Conservation (phyloP, 2,888 invertebrate genomes). For the Drosophila picticornis region DNA sequence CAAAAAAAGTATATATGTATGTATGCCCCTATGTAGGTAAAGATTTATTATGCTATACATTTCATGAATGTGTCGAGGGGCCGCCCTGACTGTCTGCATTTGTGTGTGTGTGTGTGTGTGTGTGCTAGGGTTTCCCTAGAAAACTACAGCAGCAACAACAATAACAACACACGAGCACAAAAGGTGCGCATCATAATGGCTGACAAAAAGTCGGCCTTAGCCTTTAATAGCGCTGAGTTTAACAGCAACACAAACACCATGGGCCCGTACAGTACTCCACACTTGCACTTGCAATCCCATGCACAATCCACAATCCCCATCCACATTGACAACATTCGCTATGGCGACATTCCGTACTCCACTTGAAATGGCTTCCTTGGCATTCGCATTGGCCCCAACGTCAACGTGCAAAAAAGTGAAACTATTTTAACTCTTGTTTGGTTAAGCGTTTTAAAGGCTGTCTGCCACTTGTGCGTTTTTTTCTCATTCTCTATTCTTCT, state of each 20-base stretch:
- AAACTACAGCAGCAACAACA: constrained; percentile 59
- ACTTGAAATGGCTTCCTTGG: constrained; percentile 66
- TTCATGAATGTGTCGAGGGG: constrained; percentile 74
- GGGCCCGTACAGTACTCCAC: constrained; percentile 48
- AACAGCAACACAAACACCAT: constrained; percentile 77
- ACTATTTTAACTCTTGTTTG: constrained; percentile 73
- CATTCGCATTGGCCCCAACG: constrained; percentile 60
- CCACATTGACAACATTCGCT: constrained; percentile 46
- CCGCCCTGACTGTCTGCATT: constrained; percentile 31
- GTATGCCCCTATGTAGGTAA: constrained; percentile 55
- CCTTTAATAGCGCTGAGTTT: constrained; percentile 80
- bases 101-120: constrained; percentile 37
- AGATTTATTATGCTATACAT: constrained; percentile 81
- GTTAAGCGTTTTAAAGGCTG: constrained; percentile 78
- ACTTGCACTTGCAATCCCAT: constrained; percentile 20
- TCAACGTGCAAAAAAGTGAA: constrained; percentile 62
- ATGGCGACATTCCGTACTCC: constrained; percentile 73
- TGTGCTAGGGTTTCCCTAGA: constrained; percentile 76
- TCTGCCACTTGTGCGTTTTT: constrained; percentile 50
- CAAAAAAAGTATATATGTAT: constrained; percentile 36
- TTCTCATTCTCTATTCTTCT: constrained; percentile 6
- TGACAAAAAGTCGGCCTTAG: constrained; percentile 81
- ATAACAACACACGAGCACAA: constrained; percentile 58
- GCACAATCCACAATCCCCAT: constrained; percentile 24
- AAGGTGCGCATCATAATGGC: constrained; percentile 80